Base-by-base conservation (phyloP, 1,140 invertebrate species). In the Planococcus citri region DNA sequence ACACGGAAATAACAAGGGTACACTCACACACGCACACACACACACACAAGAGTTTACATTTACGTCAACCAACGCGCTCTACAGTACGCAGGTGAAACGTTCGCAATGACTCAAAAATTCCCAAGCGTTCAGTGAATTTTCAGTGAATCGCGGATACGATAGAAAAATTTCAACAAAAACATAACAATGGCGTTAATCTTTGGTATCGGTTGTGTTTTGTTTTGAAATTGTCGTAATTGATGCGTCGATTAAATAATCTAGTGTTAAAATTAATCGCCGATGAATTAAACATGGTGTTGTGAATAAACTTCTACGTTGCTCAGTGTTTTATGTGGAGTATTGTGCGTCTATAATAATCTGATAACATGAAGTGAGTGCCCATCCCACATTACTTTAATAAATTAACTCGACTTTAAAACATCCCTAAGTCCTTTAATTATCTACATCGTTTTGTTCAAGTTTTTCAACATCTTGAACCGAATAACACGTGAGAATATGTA, bases 311-410 rank as follows among this genome's bases (percentile, higher is more conserved):
- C n/a, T 51, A 51, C 17, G 17, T 51, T n/a, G 41, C 41, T 51
- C 2, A 51, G 41, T 51, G 41, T 51, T 51, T 51, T 51, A 51
- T 51, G 41, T 51, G 41, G 41, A 20, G 17, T 51, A 17, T 51
- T 51, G 33, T 37, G 6, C 17, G 41, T 33, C 4, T 6, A 33
- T 58, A 22, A 64, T 24, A 64, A 22, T 64, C 24, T 64, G 25
- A 25, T 64, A 64, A 64, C 60, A 64, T 64, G 60, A 64, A 25
- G 60, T 64, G 24, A 64, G 60, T 22, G 60, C 60, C 60, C 60
- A 64, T 64, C 60, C 60, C 60, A 64, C 10, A 25, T 64, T 64
- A 64, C 3, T 64, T 64, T 64, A 27, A 9, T 64, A 25, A 25
- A 64, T 25, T 64, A 25, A 3, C 4, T 25, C 24, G 3, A 22